Base-by-base conservation (phyloP, 2,797 vertebrate genomes). In the Neopelma chrysocephalum region DNA sequence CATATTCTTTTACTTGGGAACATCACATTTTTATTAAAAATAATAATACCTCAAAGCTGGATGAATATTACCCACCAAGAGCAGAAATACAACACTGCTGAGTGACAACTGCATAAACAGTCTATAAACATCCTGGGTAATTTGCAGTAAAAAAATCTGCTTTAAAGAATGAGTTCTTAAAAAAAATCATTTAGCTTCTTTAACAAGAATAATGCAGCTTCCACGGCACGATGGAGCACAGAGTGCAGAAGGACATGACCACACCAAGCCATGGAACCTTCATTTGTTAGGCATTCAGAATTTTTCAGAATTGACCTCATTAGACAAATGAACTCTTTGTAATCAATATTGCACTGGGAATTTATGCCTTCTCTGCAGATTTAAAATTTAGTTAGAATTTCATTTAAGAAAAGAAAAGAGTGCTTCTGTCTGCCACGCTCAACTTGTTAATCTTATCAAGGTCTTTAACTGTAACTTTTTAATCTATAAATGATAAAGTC, bases 401-500 rank as follows among this genome's bases (percentile, higher is more conserved):
- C 1, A 36, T 56, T 88, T 75, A 84, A 69, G 5, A 45, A 81
- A 70, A 90, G 7, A 76, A 2, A 71, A 91, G 7, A 79, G 3
- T 70, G 15, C 12, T 81, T 82, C 56, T 84, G 4, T 75, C 53
- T 94, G 53, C 32, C 32, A 43, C 2, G 0, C 38, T 92, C 18
- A 73, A 60, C 20, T 93, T 1, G 1, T 87, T 91, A 92, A 71
- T 87, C 42, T 80, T 82, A 82, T 51, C 25, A 61, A 65, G 40
- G 32, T 85, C 64, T 78, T 89, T 80, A 93, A 60, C 50, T 92
- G 53, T 87, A 92, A 80, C 27, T 92, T 91, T 80, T 32, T 92
- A 90, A 91, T 82, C 64, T 68, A 77, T 82, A 82, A 88, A 90
- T 62, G 4, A 70, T 80, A 92, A 90, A 65, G 16, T 10, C 25